Base-by-base conservation (phyloP, 2,113 vertebrate species). In the Syngnathus typhle region DNA sequence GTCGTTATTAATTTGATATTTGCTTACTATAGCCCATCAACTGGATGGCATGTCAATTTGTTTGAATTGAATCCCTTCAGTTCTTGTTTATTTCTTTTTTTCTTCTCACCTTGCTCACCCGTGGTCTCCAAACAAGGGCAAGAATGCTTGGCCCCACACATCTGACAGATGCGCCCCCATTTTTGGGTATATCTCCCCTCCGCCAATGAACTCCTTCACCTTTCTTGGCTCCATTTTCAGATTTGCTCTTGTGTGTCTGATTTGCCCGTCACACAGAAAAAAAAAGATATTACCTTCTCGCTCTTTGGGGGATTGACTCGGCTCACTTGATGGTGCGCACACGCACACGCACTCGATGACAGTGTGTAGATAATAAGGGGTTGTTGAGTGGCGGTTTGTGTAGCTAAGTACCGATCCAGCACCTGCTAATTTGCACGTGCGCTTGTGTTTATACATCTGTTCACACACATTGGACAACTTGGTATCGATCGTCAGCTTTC, bases 71-170 rank as follows among this genome's bases (percentile, higher is more conserved):
- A 43, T 43, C 8, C 11, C 11, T 43, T 43, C 41, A 43, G 41
- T 32, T 32, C 27, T 9, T 41, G 39, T 9, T 41, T 41, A 41
- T 41, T 41, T 12, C 7, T 16, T 13, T 46, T 46, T 16, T 3
- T 46, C 21, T 21, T 54, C 51, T 36, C 36, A 44, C 65, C 49
- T 75, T 27, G 36, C 68, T 78, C 75, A 49, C 63, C 64, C 19
- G 49, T 21, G 2, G 47, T 54, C 56, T 77, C 84, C 86, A 81
- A 86, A 88, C 74, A 86, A 80, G 83, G 86, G 70, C 75, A 86
- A 76, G 70, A 84, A 81, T 73, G 71, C 67, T 11, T 1, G 64
- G 60, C 73, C 61, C 61, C 60, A n/a, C 67, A 60, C 47, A 85
- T 82, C 73, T 66, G 67, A 79, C 79, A 55, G 73, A 64, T 62